These are phyloP conservation scores for Therioaphis trifolii DNA, from an alignment of 2,888 invertebrate species.

Conservation along the genomic window DNA sequence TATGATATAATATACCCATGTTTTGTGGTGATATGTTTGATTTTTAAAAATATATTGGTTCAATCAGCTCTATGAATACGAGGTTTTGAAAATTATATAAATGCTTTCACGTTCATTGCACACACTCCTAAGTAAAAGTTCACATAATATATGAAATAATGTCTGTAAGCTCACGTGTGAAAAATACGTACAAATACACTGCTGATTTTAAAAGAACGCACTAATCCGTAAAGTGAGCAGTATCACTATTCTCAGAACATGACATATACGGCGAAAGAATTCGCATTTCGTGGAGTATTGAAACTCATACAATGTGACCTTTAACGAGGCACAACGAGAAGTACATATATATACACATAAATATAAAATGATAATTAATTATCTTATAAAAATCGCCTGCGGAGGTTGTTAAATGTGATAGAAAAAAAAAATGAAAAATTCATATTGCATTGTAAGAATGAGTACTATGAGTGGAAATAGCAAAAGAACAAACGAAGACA, in stretches of 20 bases:
- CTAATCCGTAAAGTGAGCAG: too few species aligned
- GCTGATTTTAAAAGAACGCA: too few species aligned
- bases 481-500: neutral
- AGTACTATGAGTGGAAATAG: neutral
- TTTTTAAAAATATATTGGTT: too few species aligned
- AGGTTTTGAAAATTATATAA: too few species aligned
- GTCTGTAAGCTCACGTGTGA: too few species aligned
- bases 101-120: too few species aligned
- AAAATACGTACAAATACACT: too few species aligned
- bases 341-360: neutral
- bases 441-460: neutral
- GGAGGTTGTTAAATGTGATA: neutral
- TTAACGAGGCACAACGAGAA: neutral
- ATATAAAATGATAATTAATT: neutral
- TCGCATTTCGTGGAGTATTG: neutral
- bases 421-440: neutral
- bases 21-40: too few species aligned
- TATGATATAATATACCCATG: too few species aligned
- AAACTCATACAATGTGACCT: slow-evolving; percentile 1
- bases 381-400: neutral
- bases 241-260: neutral
- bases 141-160: too few species aligned
- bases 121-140: too few species aligned
- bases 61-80: too few species aligned
- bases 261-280: neutral